Percentiles rank a stretch among this genome's conserved stretches.
phyloP scores from a whole-genome alignment of 2,888 invertebrate species.

The Troglohyphantes excavatus region DNA sequence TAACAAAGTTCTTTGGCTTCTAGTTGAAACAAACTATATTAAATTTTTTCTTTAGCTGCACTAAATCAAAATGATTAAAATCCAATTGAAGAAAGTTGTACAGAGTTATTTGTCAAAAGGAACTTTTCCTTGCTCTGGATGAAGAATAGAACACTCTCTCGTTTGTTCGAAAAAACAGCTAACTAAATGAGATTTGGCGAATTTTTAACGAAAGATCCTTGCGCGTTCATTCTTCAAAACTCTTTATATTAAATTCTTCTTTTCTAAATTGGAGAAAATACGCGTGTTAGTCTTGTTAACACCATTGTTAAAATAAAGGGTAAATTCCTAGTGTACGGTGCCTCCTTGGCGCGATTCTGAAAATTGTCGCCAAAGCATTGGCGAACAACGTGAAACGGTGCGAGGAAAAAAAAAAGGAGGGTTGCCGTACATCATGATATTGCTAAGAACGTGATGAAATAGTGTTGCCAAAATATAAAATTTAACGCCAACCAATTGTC shows the following conservation, averaged over 20 bases:
- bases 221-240: not conserved
- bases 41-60: not conserved
- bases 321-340: too few species aligned
- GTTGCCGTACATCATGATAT: too few species aligned
- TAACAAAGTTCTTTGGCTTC: not conserved
- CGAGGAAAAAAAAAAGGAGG: too few species aligned
- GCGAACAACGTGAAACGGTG: too few species aligned
- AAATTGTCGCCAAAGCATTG: too few species aligned
- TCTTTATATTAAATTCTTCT: not conserved
- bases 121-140: not conserved
- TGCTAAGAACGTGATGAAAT: too few species aligned
- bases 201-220: not conserved
- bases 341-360: too few species aligned
- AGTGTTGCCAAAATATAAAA: too few species aligned
- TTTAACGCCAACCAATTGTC: too few species aligned
- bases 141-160: not conserved
- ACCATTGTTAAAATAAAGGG: too few species aligned
- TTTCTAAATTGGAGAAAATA: too few species aligned
- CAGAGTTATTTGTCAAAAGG: not conserved
- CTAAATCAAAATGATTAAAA: not conserved
- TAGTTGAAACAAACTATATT: not conserved
- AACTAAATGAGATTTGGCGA: constrained; percentile 1
- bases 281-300: too few species aligned
- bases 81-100: not conserved
- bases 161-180: not conserved